Evolutionary conservation across 2,113 vertebrate genomes (phyloP), one percentile per base, ranked within the genome.

Genomic region (Seriola rivoliana): DNA sequence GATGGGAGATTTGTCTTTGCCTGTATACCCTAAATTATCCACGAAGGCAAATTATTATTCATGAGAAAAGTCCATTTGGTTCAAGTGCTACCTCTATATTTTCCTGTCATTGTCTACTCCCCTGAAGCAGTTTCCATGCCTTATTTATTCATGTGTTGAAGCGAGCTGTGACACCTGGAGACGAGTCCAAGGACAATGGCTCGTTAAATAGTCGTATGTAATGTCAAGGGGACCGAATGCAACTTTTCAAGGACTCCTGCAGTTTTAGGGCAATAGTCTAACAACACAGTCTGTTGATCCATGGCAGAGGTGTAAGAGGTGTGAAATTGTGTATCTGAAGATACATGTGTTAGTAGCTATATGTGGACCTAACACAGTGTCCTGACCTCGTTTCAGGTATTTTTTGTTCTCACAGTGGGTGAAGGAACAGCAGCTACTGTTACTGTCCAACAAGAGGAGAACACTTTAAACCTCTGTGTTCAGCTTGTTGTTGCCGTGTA

Each of bases 21-120:
- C 62, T 55, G 57, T 66, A 50, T 12, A 48, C 17, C 46, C 60
- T 84, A 70, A 87, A 87, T 89, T 76, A 93, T 86, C 85, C 74
- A 89, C 76, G 74, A 36, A 81, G 44, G 62, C 25, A 36, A 50
- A 82, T 90, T 89, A 89, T 80, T 91, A 92, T 92, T 92, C 80
- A 91, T 92, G 88, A 85, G 66, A 84, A 84, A 88, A 77, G 65
- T 90, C 84, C 65, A 85, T 86, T 94, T 83, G 70, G 67, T 84
- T 91, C 76, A 88, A 90, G 86, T 85, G 70, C 40, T 57, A 75
- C 80, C 76, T 71, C 77, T 76, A 25, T 85, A 82, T 88, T 84
- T 87, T 77, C 80, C 50, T 67, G 81, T 81, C 78, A 91, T 75
- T 81, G 73, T 86, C 82, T 58, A 5, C 65, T 78, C 67, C 72